Evolutionary conservation across 2,113 vertebrate species (phyloP).

Genomic region (Seriola dumerili): DNA sequence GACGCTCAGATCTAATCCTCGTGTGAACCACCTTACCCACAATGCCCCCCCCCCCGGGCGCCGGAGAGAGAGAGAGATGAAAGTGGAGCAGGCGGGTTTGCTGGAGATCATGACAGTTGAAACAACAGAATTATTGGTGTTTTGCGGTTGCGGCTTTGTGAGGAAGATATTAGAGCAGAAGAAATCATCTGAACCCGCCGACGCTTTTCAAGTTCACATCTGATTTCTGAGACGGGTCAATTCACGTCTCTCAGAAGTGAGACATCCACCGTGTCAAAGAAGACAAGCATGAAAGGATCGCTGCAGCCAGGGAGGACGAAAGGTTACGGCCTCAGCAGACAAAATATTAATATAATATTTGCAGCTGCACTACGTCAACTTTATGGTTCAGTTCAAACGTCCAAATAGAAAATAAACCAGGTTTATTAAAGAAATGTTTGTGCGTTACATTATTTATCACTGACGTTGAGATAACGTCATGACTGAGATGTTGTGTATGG

Average conservation of each 20-base stretch:
- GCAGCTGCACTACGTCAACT: too few species aligned
- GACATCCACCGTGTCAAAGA: slow-evolving; percentile 30
- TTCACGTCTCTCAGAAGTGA: slow-evolving; percentile 12
- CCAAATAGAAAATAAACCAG: too few species aligned
- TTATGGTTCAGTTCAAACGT: too few species aligned
- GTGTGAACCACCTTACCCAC: slow-evolving; percentile 54
- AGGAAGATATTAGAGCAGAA: slow-evolving; percentile 34
- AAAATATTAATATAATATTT: too few species aligned
- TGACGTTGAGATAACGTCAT: too few species aligned
- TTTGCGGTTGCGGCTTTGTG: slow-evolving; percentile 30
- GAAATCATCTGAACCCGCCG: slow-evolving; percentile 2
- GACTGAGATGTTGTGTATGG: too few species aligned
- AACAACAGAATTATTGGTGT: slow-evolving; percentile 52
- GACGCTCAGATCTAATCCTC: slow-evolving; percentile 40
- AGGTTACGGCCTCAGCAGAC: too few species aligned
- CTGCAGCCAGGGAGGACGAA: too few species aligned
- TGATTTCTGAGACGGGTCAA: slow-evolving; percentile 35
- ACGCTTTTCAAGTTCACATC: slow-evolving; percentile 43
- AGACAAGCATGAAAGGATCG: neutral
- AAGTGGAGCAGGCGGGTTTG: slow-evolving; percentile 20
- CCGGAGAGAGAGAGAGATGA: slow-evolving; percentile 43
- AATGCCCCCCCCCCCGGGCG: slow-evolving; percentile 13
- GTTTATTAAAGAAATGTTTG: too few species aligned
- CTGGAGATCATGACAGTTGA: slow-evolving; percentile 28
- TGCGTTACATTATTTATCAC: too few species aligned